Evolutionary conservation across 1,140 invertebrate species (phyloP), one percentile per base, ranked within the genome.

Genomic region (Diorhabda carinulata): DNA sequence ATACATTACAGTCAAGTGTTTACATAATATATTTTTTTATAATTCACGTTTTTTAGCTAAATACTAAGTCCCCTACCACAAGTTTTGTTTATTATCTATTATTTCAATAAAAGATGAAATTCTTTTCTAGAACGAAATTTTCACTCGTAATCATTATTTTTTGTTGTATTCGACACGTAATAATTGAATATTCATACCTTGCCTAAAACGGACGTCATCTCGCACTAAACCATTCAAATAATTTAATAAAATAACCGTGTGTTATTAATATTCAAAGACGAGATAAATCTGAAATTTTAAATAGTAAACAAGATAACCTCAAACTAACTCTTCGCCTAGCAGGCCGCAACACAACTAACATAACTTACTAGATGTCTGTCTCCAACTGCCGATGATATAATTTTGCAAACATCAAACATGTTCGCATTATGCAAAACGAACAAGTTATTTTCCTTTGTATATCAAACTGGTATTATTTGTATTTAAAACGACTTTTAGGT

Each of bases 361-460:
- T 6, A 52, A 8, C 47, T 52, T 25, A 25, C 25, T 25, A 25
- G 47, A 6, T 6, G 3, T 52, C 2, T 6, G 47, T 52, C n/a
- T 52, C 6, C 47, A 52, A 52, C 47, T 52, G 47, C 47, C 6
- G 47, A n/a, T 52, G n/a, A n/a, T 43, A 10, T 43, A 62, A 7
- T 43, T 43, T 62, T 47, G 61, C 61, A 10, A 62, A 62, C 44
- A n/a, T 44, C 8, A n/a, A n/a, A n/a, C 58, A 59, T 43, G 58
- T 62, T 62, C 7, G 43, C 61, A 6, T 62, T 62, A 62, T 62
- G 61, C 43, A 43, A 62, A 62, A 40, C n/a, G 44, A 43, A 62
- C 61, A 43, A 43, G 61, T 62, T 52, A 6, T 52, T n/a, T n/a
- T 52, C 47, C n/a, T 52, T 62, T 62, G 7, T 10, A 62, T 43